Base-by-base conservation (phyloP, 1,140 invertebrate genomes). In the Hylaeus anthracinus region DNA sequence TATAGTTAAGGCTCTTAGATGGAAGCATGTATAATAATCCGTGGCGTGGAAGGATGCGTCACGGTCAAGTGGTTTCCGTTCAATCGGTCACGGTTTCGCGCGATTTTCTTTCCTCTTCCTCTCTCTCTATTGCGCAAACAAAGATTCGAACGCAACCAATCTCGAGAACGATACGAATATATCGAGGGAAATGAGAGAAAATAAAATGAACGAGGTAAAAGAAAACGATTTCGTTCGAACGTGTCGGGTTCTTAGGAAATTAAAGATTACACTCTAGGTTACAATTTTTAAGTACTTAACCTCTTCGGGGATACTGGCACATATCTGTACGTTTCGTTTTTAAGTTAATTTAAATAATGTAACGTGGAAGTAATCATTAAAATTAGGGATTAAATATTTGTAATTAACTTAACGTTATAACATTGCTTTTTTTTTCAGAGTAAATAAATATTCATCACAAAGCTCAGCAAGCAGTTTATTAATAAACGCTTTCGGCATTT, bases 1-100 rank as follows among this genome's bases (percentile, higher is more conserved):
- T 86, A 89, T 69, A 83, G 63, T 56, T 90, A 91, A 91, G 90
- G 90, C 90, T 91, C 43, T 86, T 89, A 87, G 85, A 90, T 90
- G 89, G 88, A 91, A 91, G 90, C 90, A 88, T 90, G 74, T 90
- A 81, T 86, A 77, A 72, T 79, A 84, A 85, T 70, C 58, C 76
- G 70, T 79, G 70, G 39, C 81, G 70, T 69, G 56, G 75, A 88
- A 82, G 70, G 65, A 56, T 72, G 37, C 63, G 51, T 84, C 26
- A 41, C 45, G 45, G 60, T n/a, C 41, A 37, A 41, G 56, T 61
- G 48, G 10, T 65, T 37, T 78, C 48, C 63, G 15, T 15, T 45
- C 63, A 1, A 26, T 4, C 43, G 64, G 2, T 43, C 66, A 10
- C 14, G 43, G 39, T 48, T 55, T 14, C n/a, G 63, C 73, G 39